Base-by-base conservation (phyloP, 2,113 vertebrate species). In the Ancistrus triradiatus region DNA sequence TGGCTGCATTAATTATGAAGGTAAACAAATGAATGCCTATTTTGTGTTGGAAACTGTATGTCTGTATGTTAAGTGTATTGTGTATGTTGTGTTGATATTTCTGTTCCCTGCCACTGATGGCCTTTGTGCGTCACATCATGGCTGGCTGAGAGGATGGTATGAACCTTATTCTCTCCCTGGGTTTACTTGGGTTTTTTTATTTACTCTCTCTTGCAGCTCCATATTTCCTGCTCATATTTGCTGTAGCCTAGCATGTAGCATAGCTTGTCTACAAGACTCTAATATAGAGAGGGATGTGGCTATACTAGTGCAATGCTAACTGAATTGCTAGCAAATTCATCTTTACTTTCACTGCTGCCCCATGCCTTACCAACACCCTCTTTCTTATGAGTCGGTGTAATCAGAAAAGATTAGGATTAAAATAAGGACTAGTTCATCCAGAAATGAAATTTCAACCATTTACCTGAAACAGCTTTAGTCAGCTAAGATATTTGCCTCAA, bases 1-100 rank as follows among this genome's bases (percentile, higher is more conserved):
- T 9, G 93, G 94, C 7, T 94, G 91, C 81, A 95, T 97, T 81
- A 95, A 95, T 83, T 97, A 97, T 22, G 93, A 97, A 93, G 94
- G 93, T 96, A 74, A 59, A 18, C 14, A 17, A 14, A 44, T 25
- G 31, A 8, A 10, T 18, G 14, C 4, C 6, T 25, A 5, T 33
- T 3, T 21, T 22, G 18, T 40, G 42, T 31, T 31, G 27, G 27
- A 31, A 31, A 6, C 9, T 40, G 11, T 56, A 6, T 46, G 24
- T 42, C 33, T 14, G 9, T 21, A 5, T 44, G 7, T 15, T 33
- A 8, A 52, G 13, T 35, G 22, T 47, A 35, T 40, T 3, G 7
- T 18, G 37, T 37, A 9, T 5, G 2, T 40, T 61, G 67, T 69
- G 58, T 47, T 69, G 19, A 5, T 27, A 17, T 59, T 37, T 63